A percentile compares a stretch with the other conserved stretches of the same genome.
Evolutionary conservation across 2,797 vertebrate genomes (phyloP).

Genomic region (Phoebastria nigripes): DNA sequence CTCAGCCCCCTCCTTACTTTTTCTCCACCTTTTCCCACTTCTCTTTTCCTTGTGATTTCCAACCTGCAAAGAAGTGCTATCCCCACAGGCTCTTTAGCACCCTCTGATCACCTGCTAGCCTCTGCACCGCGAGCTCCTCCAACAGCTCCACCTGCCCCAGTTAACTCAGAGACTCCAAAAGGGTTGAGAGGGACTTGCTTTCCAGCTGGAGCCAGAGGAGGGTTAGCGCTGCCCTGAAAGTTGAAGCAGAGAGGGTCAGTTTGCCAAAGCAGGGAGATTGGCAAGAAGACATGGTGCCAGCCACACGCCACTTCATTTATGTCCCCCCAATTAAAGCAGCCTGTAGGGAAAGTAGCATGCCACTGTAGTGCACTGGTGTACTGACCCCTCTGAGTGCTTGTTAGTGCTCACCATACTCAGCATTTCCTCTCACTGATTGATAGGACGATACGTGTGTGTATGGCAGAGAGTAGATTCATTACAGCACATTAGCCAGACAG

Average conservation of each 20-base stretch:
- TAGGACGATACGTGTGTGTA: neutral
- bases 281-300: constrained; percentile 25
- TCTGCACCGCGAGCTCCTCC: neutral
- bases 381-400: constrained; percentile 51
- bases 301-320: neutral
- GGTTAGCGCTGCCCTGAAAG: neutral
- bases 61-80: neutral
- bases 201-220: neutral
- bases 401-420: constrained; percentile 34
- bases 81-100: neutral
- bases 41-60: neutral
- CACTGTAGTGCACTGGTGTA: neutral
- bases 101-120: neutral
- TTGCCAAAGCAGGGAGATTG: neutral
- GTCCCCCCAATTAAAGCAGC: constrained; percentile 47
- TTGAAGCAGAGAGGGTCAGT: neutral
- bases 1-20: neutral
- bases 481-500: constrained; percentile 63
- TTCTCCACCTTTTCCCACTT: neutral
- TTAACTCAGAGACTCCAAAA: neutral
- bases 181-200: neutral
- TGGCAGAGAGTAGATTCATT: constrained; percentile 63
- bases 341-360: constrained; percentile 21
- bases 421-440: constrained; percentile 58
- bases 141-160: neutral